Evolutionary conservation across 2,113 vertebrate genomes (phyloP).

Genomic region (Monopterus albus): DNA sequence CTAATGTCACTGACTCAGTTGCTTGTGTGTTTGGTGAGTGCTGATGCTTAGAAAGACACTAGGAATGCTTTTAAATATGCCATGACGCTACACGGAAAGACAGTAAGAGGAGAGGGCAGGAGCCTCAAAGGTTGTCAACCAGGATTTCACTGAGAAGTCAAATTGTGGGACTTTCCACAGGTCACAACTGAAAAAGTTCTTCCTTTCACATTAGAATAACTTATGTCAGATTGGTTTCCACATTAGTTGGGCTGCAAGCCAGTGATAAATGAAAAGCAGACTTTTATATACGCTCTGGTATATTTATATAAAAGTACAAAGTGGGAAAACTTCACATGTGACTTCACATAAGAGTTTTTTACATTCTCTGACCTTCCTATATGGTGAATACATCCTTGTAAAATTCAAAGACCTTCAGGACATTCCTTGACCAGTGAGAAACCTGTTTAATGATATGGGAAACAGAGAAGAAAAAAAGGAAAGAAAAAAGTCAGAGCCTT

Average conservation of each 20-base stretch:
- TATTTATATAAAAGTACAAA: not conserved
- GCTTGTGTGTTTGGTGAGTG: not conserved
- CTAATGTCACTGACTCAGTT: not conserved
- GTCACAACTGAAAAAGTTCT: not conserved
- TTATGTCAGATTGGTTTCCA: not conserved
- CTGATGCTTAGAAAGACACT: not conserved
- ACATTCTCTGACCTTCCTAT: not conserved
- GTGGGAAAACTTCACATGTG: too few species aligned
- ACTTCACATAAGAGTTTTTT: not conserved
- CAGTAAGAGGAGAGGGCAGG: too few species aligned
- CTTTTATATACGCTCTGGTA: not conserved
- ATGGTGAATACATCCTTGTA: not conserved
- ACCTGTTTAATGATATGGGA: constrained; percentile 80
- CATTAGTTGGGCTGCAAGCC: not conserved
- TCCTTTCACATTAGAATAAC: not conserved
- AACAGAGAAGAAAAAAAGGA: constrained; percentile 73
- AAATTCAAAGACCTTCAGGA: constrained; percentile 10
- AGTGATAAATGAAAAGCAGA: not conserved
- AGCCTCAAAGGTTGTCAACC: not conserved
- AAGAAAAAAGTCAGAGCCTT: constrained; percentile 85
- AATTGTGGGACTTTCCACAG: not conserved
- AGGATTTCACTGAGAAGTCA: not conserved
- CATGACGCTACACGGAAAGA: not conserved
- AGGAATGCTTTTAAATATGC: not conserved
- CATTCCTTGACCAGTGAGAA: constrained; percentile 34